Base-by-base conservation (phyloP, 1,140 invertebrate genomes). In the Sminthurides bifidus region DNA sequence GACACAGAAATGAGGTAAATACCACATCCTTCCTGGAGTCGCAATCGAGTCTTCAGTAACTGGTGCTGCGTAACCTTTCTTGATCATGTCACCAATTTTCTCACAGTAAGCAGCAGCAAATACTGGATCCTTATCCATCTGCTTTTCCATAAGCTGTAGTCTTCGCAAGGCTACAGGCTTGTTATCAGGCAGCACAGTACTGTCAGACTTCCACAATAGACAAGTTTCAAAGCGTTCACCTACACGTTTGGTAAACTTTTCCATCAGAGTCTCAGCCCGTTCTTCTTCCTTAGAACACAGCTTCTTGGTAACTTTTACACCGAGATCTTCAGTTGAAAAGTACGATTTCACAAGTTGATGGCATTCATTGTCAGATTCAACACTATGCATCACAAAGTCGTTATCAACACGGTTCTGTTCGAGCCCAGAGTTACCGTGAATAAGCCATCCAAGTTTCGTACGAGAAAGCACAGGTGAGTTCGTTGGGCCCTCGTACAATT, bases 1-100 rank as follows among this genome's bases (percentile, higher is more conserved):
- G 8, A 69, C 65, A 2, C 40, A 57, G 45, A 66, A 63, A 43
- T 67, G 63, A 0, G 67, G 63, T 2, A 69, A 49, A 41, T 65
- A 67, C 54, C 17, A 43, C n/a, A 21, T 30, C 26, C 29, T 46
- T 6, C 5, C 6, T 0, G 12, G 21, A 15, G 21, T 17, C 6
- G 17, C 0, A 15, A 19, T 44, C 33, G 40, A 15, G 0, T 44
- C 41, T 5, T 33, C 30, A 1, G 29, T n/a, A 2, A 56, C 17
- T 1, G 56, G 35, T 8, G 26, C 14, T 2, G 46, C 52, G 41
- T 56, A 58, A 17, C 57, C 60, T 26, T 52, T 46, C 24, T n/a
- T 24, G 1, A 49, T 2, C 10, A 52, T 52, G n/a, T 52, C 56
- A 0, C 51, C 15, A 3, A 62, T 59, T 30, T 52, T 51, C 4